Evolutionary conservation across 2,888 invertebrate species (phyloP).

Genomic region (Quadroppia sp.): DNA sequence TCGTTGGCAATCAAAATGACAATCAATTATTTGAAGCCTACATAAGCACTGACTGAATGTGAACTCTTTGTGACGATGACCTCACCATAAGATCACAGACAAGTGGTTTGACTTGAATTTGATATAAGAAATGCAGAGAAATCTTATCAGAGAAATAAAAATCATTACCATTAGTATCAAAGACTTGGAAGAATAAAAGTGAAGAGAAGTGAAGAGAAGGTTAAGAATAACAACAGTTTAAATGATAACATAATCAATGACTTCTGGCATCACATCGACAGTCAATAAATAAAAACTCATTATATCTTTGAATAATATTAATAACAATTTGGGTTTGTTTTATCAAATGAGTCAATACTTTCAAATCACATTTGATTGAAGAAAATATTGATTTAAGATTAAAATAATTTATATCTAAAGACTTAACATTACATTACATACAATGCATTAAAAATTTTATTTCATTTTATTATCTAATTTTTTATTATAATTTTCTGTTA

Average conservation of each 20-base stretch:
- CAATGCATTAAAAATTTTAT: too few relatives aligned
- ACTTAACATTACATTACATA: too few relatives aligned
- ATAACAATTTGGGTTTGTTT: background rate
- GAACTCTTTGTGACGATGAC: constrained; percentile 26
- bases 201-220: too few relatives aligned
- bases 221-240: background rate
- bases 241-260: background rate
- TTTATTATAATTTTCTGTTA: too few relatives aligned
- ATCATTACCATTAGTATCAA: background rate
- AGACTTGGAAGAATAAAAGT: background rate
- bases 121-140: background rate
- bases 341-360: too few relatives aligned
- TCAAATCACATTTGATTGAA: background rate
- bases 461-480: too few relatives aligned
- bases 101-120: constrained; percentile 22
- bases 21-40: background rate
- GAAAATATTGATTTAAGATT: too few relatives aligned
- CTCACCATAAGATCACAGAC: constrained; percentile 4
- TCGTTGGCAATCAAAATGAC: background rate
- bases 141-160: background rate
- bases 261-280: background rate
- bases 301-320: background rate
- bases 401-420: too few relatives aligned
- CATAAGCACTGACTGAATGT: background rate
- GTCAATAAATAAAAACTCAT: background rate